These are phyloP conservation scores for Lydus trimaculatus DNA, from an alignment of 2,888 invertebrate species.

Conservation along the genomic window DNA sequence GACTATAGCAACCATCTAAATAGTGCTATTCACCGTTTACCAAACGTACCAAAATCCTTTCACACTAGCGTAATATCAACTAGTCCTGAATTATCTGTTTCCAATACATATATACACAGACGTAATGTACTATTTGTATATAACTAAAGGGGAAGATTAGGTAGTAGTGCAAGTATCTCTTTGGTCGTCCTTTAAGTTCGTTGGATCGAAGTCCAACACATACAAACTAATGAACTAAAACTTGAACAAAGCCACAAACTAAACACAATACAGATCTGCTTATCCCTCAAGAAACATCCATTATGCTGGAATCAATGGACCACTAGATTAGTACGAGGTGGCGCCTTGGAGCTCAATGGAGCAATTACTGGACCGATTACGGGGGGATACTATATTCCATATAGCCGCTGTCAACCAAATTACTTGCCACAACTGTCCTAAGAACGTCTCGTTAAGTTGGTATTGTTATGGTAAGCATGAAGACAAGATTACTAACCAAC, in stretches of 20 bases:
- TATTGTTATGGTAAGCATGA: slow-evolving; percentile 50
- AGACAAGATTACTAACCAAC: slow-evolving; percentile 38
- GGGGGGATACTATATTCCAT: slow-evolving; percentile 42
- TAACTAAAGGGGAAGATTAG: slow-evolving; percentile 31
- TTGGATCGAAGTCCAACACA: slow-evolving; percentile 40
- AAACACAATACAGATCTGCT: slow-evolving; percentile 59
- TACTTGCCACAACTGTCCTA: slow-evolving; percentile 56
- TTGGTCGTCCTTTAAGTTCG: slow-evolving; percentile 20
- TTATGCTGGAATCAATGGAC: slow-evolving; percentile 60
- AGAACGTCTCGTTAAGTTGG: slow-evolving; percentile 55
- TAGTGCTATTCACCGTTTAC: background rate
- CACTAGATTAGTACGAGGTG: slow-evolving; percentile 58
- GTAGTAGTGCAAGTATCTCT: slow-evolving; percentile 23
- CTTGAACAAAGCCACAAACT: slow-evolving; percentile 57
- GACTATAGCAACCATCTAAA: background rate
- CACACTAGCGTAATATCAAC: background rate
- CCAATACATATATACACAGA: background rate
- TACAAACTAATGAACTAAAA: slow-evolving; percentile 55
- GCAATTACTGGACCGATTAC: slow-evolving; percentile 57
- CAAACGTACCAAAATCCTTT: background rate
- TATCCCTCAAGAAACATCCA: slow-evolving; percentile 58
- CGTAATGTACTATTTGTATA: background rate
- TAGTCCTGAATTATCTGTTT: background rate
- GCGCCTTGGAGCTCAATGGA: slow-evolving; percentile 57
- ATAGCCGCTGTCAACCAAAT: slow-evolving; percentile 49